Base-by-base conservation (phyloP, 2,888 invertebrate genomes). In the Trissonchulus latispiculum region DNA sequence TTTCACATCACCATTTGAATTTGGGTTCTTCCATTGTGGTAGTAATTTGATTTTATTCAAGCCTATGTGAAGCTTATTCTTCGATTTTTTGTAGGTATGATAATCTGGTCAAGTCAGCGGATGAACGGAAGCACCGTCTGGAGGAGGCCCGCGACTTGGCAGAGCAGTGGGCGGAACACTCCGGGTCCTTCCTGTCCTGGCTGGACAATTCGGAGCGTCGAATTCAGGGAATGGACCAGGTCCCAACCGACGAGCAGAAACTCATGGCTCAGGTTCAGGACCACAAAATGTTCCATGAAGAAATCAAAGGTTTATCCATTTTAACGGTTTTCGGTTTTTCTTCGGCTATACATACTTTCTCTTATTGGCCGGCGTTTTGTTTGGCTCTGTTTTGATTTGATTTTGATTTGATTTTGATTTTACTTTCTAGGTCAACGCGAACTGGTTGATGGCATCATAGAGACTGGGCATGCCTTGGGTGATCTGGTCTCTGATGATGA, bases 161-260 rank as follows among this genome's bases (percentile, higher is more conserved):
- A 0, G 92, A 93, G 83, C 89, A 90, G 77, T 95, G 95, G 3
- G 88, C 80, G 61, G 79, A 79, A 73, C 79, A 82, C 33, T 78
- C 83, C 36, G 82, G 82, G 61, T 94, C 95, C 0, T 85, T 97
- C 31, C 88, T 91, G 33, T 90, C 91, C 74, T 99, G 96, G 96
- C 86, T 99, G 72, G 92, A 93, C 78, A 87, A 87, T 68, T 89
- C 90, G 0, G 95, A 95, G 83, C 90, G 91, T 80, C 89, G 90
- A 79, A 89, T 97, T 18, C 91, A 91, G 81, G 88, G 90, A 2
- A 89, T 97, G 88, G 92, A 93, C 81, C 86, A 93, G 1, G 90
- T 96, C 72, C 94, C 95, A 31, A 94, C 95, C 0, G 95, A 95
- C 78, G 93, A 94, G 83, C 93, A 94, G 83, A 93, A 93, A 85